Evolutionary conservation across 2,113 vertebrate species (phyloP), one percentile per base, ranked within the genome.

Genomic region (Microcebus tavaratra): DNA sequence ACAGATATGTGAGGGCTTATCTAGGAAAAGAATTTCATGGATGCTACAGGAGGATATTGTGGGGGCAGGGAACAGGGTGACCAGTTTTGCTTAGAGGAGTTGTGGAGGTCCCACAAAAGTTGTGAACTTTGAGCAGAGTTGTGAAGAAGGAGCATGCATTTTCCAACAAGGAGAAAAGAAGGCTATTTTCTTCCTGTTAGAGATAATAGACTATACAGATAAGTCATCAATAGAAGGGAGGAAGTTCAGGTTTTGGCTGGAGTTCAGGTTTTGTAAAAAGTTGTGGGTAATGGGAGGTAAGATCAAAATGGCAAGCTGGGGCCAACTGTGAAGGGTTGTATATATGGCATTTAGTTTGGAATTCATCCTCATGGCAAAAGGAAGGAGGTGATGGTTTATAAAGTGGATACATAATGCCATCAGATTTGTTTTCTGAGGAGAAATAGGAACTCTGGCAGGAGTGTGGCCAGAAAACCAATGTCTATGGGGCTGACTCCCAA

Each of bases 61-160:
- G 5, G 29, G 8, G n/a, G 3, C 29, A 34, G 17, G 1, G 27
- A n/a, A n/a, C 4, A 4, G 31, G 18, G 31, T n/a, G 15, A 8
- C 2, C 15, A 8, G 21, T 57, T 85, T 82, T 61, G 31, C 34
- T 88, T 57, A n/a, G 48, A 67, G 34, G 15, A 48, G 15, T 88
- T 88, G 9, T n/a, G n/a, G 57, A 55, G 27, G 13, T 39, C 29
- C 21, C 20, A 48, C 29, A 48, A 63, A 83, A 78, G 12, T 29
- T 78, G 9, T 12, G 18, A 86, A 65, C 18, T 85, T 57, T 57
- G 83, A 92, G 45, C 10, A 63, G 50, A 79, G 14, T 34, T 11
- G 1, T 79, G 39, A 50, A 48, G 25, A 95, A 57, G 42, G 31
- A 92, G 12, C 13, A 9, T 12, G 8, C 1, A 2, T 63, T 87